These are phyloP conservation scores for Papilio gigon DNA, from an alignment of 2,888 invertebrate species.

Conservation along the genomic window DNA sequence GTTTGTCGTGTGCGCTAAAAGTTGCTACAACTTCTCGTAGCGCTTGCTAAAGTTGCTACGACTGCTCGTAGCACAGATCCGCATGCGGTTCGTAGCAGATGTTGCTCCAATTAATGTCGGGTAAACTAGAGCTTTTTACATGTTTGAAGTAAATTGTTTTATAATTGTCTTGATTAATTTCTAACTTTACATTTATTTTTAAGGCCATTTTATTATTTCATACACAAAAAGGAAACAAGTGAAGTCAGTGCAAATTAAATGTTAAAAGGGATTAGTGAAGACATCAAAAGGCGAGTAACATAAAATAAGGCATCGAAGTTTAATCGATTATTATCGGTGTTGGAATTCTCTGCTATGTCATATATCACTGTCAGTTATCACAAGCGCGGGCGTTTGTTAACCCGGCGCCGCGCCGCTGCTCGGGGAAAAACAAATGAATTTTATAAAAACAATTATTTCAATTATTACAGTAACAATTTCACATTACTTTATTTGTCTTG, in stretches of 20 bases:
- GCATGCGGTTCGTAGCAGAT: constrained; percentile 13
- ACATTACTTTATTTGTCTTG: background rate
- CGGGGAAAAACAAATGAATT: constrained; percentile 6
- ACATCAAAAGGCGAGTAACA: background rate
- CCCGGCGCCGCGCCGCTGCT: constrained; percentile 5
- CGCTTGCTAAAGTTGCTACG: constrained; percentile 2
- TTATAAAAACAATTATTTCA: background rate
- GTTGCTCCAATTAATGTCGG: constrained; percentile 1
- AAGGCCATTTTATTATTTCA: background rate
- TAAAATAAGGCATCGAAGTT: constrained; percentile 13
- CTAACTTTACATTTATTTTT: background rate
- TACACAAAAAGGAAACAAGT: background rate
- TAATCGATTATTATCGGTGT: constrained; percentile 1
- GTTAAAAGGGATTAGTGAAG: background rate
- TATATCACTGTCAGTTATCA: constrained; percentile 14
- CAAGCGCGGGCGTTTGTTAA: constrained; percentile 13
- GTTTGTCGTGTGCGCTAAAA: constrained; percentile 7
- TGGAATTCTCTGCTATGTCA: background rate
- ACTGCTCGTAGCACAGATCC: constrained; percentile 1
- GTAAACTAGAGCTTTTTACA: background rate
- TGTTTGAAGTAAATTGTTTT: background rate
- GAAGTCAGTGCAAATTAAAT: background rate
- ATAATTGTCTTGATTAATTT: background rate
- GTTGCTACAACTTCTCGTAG: constrained; percentile 14
- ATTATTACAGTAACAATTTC: background rate